Evolutionary conservation across 1,140 invertebrate species (phyloP), one percentile per base, ranked within the genome.

Genomic region (Drosophila kurseongensis): DNA sequence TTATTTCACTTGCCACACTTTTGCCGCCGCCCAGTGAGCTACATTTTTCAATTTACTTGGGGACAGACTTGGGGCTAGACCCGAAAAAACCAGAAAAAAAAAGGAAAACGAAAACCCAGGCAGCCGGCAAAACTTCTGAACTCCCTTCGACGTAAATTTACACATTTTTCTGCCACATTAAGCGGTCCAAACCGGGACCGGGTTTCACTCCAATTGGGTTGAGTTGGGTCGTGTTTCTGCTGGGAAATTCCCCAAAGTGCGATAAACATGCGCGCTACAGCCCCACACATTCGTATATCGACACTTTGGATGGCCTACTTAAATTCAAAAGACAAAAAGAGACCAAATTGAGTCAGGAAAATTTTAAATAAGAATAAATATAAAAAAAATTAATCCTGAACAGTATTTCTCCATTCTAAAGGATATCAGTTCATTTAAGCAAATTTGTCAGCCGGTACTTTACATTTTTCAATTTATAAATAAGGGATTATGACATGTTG

Each of bases 101-200:
- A 44, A 38, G 54, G 12, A 56, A 36, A 29, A 13, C 42, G 16
- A 27, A 40, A 47, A 35, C 42, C 44, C 52, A 50, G 61, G 38
- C 61, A 68, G 65, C 8, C 60, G 47, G 47, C 18, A 68, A 65
- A 72, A 72, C 68, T 72, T 71, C 59, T 40, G 66, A 42, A 47
- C 51, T 80, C 42, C 61, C 57, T 79, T 69, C 65, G 72, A 74
- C 75, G 80, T 90, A 90, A 81, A 90, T 90, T 90, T 90, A 86
- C 86, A 90, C 79, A 90, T 90, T 90, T 90, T 80, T 86, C 86
- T 90, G 78, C 88, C 86, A 90, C 88, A 88, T 90, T 90, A 90
- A 90, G 82, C 86, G 73, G 83, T 74, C 52, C 59, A 58, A 75
- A 36, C 23, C 44, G 56, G 27, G 57, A 23, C 23, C 44, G 44